phyloP scores from a whole-genome alignment of 2,888 invertebrate species.

The Drosophila leonis region DNA sequence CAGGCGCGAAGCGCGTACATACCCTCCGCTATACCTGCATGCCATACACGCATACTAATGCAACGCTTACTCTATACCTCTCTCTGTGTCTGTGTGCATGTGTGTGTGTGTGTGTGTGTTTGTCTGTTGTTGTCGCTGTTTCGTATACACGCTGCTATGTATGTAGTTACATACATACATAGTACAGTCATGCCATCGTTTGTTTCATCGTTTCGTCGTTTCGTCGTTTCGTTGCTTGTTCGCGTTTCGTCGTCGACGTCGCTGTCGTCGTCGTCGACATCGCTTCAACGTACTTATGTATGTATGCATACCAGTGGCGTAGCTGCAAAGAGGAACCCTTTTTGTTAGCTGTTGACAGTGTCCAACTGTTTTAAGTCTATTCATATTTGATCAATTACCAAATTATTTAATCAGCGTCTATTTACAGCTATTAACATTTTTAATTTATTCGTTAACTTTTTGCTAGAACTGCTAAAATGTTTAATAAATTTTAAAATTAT shows the following conservation, averaged over 20 bases:
- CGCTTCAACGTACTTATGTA: slow-evolving; percentile 31
- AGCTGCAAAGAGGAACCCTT: neutral
- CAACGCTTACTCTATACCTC: slow-evolving; percentile 1
- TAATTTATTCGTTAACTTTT: too few species aligned
- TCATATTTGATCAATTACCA: too few species aligned
- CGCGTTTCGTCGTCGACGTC: slow-evolving; percentile 38
- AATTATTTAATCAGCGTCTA: too few species aligned
- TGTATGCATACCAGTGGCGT: slow-evolving; percentile 49
- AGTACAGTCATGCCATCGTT: slow-evolving; percentile 71
- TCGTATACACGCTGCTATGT: slow-evolving; percentile 20
- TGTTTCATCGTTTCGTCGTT: slow-evolving; percentile 61
- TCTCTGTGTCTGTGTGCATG: slow-evolving; percentile 7
- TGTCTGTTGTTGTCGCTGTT: slow-evolving; percentile 37
- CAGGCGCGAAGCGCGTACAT: slow-evolving; percentile 71
- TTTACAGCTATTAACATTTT: too few species aligned
- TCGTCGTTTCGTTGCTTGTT: slow-evolving; percentile 60
- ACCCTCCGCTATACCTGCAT: slow-evolving; percentile 53
- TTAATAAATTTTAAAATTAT: too few species aligned
- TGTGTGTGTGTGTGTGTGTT: slow-evolving; percentile 37
- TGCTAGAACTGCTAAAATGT: too few species aligned
- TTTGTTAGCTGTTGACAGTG: neutral
- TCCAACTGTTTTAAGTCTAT: too few species aligned
- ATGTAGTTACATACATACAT: slow-evolving; percentile 33
- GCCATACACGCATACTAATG: slow-evolving; percentile 19
- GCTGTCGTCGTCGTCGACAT: slow-evolving; percentile 35